Conservation (phyloP, 2,888 invertebrate genomes). For the Stegana nigrithorax region DNA sequence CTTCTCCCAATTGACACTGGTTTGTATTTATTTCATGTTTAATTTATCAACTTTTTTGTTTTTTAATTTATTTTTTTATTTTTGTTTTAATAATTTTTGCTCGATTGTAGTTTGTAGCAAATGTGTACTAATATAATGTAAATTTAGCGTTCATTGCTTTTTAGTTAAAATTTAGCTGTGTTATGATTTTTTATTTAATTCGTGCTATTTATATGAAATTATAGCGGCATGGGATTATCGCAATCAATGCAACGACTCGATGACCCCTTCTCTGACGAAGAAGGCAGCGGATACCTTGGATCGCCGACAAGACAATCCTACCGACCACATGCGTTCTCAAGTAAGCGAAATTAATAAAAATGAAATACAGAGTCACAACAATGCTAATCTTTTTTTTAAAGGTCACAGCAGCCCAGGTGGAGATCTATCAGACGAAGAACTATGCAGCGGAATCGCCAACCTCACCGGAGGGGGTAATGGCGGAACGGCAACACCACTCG, state of each 20-base stretch:
- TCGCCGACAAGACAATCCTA: conserved; percentile 70
- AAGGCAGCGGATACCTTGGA: conserved; percentile 74
- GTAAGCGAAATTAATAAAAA: conserved; percentile 44
- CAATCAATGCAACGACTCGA: conserved; percentile 70
- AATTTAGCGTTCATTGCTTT: not conserved
- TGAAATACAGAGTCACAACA: not conserved
- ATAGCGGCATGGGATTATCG: conserved; percentile 70
- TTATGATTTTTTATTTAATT: conserved; percentile 24
- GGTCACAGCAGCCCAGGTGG: conserved; percentile 71
- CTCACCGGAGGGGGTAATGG: conserved; percentile 61
- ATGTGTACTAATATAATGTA: conserved; percentile 10
- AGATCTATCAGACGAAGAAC: conserved; percentile 70
- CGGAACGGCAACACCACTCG: conserved; percentile 67
- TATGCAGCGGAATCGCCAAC: conserved; percentile 68
- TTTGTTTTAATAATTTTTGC: conserved; percentile 22
- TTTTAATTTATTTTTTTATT: conserved; percentile 43
- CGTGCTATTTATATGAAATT: conserved; percentile 32
- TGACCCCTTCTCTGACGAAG: conserved; percentile 91
- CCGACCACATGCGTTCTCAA: conserved; percentile 72
- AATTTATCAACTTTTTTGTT: conserved; percentile 47
- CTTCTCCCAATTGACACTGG: conserved; percentile 89
- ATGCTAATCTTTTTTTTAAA: conserved; percentile 31
- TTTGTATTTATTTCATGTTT: conserved; percentile 69
- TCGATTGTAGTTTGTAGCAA: conserved; percentile 20
- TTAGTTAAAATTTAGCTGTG: conserved; percentile 23